Evolutionary conservation across 2,888 invertebrate species (phyloP).

Genomic region (Pseudococcus longispinus): DNA sequence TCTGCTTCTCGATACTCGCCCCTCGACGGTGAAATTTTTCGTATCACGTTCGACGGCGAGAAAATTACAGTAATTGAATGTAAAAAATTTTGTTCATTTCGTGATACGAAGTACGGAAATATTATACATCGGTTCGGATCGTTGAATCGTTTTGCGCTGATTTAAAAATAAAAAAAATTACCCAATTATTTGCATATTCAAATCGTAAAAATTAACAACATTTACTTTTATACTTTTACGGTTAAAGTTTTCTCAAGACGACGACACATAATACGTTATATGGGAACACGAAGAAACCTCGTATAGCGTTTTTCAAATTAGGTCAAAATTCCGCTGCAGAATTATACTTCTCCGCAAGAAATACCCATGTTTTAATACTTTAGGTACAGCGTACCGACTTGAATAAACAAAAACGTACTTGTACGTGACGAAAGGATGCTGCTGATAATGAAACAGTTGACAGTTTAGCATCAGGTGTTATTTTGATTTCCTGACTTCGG

Average conservation of each 20-base stretch:
- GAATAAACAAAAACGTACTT: not conserved
- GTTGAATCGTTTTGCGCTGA: not conserved
- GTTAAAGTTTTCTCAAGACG: not conserved
- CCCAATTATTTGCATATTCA: constrained; percentile 6
- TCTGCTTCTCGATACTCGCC: not conserved
- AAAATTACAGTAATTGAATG: constrained; percentile 27
- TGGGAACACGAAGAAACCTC: not conserved
- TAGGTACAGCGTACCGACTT: not conserved
- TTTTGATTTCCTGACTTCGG: not conserved
- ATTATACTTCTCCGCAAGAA: not conserved
- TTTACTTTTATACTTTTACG: not conserved
- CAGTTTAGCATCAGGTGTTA: constrained; percentile 23
- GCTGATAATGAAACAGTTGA: constrained; percentile 18
- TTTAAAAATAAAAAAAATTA: not conserved
- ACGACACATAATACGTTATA: not conserved
- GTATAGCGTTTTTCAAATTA: not conserved
- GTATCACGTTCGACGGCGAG: not conserved
- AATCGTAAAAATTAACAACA: constrained; percentile 37
- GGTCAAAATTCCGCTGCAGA: not conserved
- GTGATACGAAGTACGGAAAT: not conserved
- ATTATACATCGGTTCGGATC: not conserved
- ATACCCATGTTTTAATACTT: not conserved
- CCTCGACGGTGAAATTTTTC: not conserved
- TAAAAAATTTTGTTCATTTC: constrained; percentile 18
- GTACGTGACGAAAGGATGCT: not conserved